phyloP scores from a whole-genome alignment of 2,797 vertebrate species.

The Hybognathus amarus region DNA sequence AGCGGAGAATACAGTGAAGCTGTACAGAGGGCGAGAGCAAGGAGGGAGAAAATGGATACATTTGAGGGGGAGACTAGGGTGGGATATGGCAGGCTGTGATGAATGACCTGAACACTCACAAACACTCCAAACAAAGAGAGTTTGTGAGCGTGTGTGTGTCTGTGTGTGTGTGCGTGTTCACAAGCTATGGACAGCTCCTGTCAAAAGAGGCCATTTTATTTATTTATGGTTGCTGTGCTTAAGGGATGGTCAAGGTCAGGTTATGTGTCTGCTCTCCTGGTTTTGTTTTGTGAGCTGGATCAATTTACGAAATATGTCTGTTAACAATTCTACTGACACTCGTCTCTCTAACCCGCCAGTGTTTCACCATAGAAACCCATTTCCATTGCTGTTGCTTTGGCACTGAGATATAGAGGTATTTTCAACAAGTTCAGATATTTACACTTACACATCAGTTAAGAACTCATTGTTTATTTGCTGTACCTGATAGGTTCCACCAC shows the following conservation, averaged over 20 bases:
- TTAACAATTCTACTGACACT: conserved; percentile 77
- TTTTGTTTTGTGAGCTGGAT: conserved; percentile 79
- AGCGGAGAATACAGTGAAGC: conserved; percentile 75
- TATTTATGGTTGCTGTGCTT: conserved; percentile 83
- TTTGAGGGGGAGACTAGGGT: conserved; percentile 67
- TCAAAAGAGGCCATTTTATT: conserved; percentile 76
- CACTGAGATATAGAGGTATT: conserved; percentile 50
- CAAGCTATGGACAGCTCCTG: conserved; percentile 75
- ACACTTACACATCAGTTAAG: conserved; percentile 52
- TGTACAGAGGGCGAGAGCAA: conserved; percentile 73
- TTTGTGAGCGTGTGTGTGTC: conserved; percentile 59
- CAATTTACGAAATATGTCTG: conserved; percentile 83
- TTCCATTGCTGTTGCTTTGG: conserved; percentile 50
- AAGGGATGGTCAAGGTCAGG: conserved; percentile 84
- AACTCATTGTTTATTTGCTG: conserved; percentile 47
- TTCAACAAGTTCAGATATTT: conserved; percentile 49
- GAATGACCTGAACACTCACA: conserved; percentile 75
- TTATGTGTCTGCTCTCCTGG: conserved; percentile 73
- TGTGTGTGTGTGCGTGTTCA: conserved; percentile 60
- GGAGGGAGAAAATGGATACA: conserved; percentile 78
- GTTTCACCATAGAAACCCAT: conserved; percentile 72
- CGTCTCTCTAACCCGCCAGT: conserved; percentile 38
- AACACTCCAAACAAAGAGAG: conserved; percentile 74
- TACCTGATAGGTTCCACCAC: conserved; percentile 64
- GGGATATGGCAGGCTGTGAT: conserved; percentile 75